Conservation (phyloP, 92 coral and sea anemone species). For the Umimayanthus chanpuru region DNA sequence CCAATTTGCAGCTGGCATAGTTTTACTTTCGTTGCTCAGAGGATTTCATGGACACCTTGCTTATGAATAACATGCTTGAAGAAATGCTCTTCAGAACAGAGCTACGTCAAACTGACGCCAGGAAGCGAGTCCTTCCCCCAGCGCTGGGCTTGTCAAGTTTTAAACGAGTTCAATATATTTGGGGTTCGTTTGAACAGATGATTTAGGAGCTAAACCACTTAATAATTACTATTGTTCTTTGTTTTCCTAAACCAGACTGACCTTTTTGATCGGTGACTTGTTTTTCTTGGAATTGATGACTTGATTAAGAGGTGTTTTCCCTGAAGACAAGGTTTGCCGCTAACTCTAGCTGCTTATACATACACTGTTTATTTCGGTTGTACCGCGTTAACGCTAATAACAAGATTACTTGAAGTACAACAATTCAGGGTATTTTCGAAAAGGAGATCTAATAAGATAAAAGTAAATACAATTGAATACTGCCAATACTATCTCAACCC, state of each 20-base stretch:
- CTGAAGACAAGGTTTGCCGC: background rate
- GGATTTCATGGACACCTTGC: background rate
- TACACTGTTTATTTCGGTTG: background rate
- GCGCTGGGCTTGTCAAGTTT: background rate
- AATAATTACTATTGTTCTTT: background rate
- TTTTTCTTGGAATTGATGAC: background rate
- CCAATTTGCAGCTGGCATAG: background rate
- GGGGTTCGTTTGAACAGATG: background rate
- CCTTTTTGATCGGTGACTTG: background rate
- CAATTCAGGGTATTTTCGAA: too few species aligned
- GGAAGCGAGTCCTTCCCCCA: background rate
- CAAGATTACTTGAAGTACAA: too few species aligned
- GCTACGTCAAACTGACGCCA: background rate
- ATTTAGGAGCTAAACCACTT: background rate
- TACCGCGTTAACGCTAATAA: background rate
- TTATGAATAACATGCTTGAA: background rate
- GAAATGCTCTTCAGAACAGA: background rate
- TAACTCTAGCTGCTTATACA: too few species aligned
- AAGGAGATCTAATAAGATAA: too few species aligned
- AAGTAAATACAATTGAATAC: too few species aligned
- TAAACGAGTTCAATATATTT: background rate
- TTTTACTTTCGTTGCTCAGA: background rate
- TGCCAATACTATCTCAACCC: too few species aligned
- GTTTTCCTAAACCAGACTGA: background rate
- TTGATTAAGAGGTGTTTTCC: background rate